These are phyloP conservation scores for Ellobium chinense DNA, from an alignment of 2,888 invertebrate species.

Conservation along the genomic window DNA sequence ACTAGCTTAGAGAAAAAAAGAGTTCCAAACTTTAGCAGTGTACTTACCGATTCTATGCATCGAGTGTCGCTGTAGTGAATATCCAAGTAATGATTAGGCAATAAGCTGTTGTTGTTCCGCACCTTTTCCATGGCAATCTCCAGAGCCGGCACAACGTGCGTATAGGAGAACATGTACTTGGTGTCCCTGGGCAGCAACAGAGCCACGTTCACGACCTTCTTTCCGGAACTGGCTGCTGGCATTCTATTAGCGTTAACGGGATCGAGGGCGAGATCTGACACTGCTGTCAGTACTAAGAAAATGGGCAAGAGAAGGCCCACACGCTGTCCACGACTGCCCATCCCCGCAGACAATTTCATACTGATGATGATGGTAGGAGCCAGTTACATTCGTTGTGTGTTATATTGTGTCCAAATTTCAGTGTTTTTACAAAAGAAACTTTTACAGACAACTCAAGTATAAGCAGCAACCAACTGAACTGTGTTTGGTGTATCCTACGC, in stretches of 20 bases:
- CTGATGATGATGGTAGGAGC: too few species aligned
- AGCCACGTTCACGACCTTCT: constrained; percentile 59
- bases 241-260: not conserved
- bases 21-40: too few species aligned
- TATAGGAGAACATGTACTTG: constrained; percentile 61
- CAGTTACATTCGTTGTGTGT: too few species aligned
- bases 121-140: constrained; percentile 68
- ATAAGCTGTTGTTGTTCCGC: constrained; percentile 46
- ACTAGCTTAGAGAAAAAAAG: too few species aligned
- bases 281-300: too few species aligned
- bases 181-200: constrained; percentile 66
- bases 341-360: too few species aligned
- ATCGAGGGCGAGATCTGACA: not conserved
- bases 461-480: too few species aligned
- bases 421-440: too few species aligned
- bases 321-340: too few species aligned
- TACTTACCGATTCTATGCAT: constrained; percentile 61
- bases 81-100: constrained; percentile 73
- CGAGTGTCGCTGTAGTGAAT: constrained; percentile 65
- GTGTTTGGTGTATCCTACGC: too few species aligned
- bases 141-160: constrained; percentile 73
- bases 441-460: too few species aligned
- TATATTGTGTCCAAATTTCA: too few species aligned
- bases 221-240: not conserved
- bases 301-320: not conserved